Base-by-base conservation (phyloP, 2,113 vertebrate species). In the Nanorana parkeri region DNA sequence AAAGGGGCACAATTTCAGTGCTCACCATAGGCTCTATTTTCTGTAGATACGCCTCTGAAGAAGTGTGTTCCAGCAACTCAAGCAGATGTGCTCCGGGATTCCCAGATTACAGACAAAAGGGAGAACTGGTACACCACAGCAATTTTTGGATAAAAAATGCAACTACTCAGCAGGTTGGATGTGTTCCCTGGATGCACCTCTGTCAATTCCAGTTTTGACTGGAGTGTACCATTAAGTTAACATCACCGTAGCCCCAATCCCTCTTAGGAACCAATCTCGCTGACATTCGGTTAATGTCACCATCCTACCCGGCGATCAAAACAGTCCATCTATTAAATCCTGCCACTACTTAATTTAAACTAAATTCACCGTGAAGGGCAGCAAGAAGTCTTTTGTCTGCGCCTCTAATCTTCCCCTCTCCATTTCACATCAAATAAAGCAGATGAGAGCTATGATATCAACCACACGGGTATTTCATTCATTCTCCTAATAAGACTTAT, bases 281-380 rank as follows among this genome's bases (percentile, higher is more conserved):
- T 68, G 32, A 68, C 51, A 56, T 58, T 58, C 68, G 64, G 54
- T 79, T 79, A 79, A 79, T 79, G 52, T 60, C 24, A 60, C 24
- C 23, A 54, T 17, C 54, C 17, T 20, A 58, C n/a, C 17, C 28
- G 60, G 54, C 65, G n/a, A 32, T 78, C 75, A 68, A 41, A 20
- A 28, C 61, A 24, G 20, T 74, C 29, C 84, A 32, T 21, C 80
- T 56, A 21, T 54, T 28, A 84, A 51, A 16, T 64, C n/a, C 13
- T 83, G 15, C 0, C 72, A 68, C 81, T 28, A 63, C 84, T 85
- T 26, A 47, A 78, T 32, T 79, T 28, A 68, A 79, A 36, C 15
- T 79, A 86, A 89, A 88, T 17, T 84, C 63, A 29, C 68, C 86
- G 56, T 82, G 77, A 89, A 89, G 84, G 68, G 76, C 75, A 83